Evolutionary conservation across 2,113 vertebrate genomes (phyloP).

Genomic region (Urocolius indicus): DNA sequence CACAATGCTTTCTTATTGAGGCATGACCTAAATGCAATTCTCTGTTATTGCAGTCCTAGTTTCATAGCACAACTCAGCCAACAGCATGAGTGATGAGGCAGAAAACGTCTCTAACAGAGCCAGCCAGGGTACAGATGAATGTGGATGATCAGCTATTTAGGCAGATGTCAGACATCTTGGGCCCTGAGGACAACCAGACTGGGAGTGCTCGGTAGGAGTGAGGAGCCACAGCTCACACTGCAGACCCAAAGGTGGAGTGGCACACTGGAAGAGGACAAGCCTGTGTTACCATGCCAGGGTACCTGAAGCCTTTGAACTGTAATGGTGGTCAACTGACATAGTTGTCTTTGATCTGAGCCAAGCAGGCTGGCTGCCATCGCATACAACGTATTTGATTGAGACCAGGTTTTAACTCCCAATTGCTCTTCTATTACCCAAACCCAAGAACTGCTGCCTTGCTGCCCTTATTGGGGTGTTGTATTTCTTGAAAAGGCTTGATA

Average conservation of each 20-base stretch:
- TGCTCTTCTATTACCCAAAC: not conserved
- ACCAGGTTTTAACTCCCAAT: not conserved
- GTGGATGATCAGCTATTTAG: not conserved
- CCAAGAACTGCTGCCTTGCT: not conserved
- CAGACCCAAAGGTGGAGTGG: not conserved
- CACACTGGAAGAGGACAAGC: not conserved
- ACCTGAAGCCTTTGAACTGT: not conserved
- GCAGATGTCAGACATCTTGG: not conserved
- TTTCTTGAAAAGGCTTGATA: not conserved
- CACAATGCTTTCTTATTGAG: not conserved
- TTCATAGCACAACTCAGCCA: conserved; percentile 29
- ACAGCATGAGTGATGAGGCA: conserved; percentile 22
- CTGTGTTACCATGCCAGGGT: not conserved
- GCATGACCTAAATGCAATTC: conserved; percentile 1
- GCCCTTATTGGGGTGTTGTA: not conserved
- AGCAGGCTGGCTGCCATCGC: not conserved
- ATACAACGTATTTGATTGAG: not conserved
- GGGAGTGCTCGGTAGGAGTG: conserved; percentile 11
- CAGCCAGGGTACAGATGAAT: not conserved
- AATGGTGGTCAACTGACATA: not conserved
- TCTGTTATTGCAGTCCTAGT: conserved; percentile 3
- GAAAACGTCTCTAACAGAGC: conserved; percentile 7
- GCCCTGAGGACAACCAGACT: not conserved
- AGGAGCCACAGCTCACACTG: not conserved
- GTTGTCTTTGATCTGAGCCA: not conserved